Evolutionary conservation across 2,797 vertebrate species (phyloP).

Genomic region (Odontamblyopus lacepedii): DNA sequence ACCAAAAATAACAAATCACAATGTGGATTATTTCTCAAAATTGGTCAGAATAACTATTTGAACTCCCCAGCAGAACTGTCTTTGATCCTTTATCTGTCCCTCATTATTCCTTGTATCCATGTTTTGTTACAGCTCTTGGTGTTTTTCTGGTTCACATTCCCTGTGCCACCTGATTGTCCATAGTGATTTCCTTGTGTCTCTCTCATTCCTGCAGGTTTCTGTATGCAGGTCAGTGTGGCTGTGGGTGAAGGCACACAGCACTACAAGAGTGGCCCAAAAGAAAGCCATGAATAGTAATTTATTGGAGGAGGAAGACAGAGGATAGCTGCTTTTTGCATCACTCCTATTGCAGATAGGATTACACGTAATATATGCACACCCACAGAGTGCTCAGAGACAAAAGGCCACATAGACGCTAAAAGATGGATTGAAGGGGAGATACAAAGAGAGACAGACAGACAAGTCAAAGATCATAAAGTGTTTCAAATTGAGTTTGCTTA

Average conservation of each 20-base stretch:
- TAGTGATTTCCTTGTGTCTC: constrained; percentile 25
- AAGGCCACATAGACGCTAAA: constrained; percentile 51
- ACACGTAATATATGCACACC: constrained; percentile 67
- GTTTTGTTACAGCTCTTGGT: constrained; percentile 20
- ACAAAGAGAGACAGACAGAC: constrained; percentile 27
- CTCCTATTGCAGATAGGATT: constrained; percentile 53
- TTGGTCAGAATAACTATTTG: constrained; percentile 32
- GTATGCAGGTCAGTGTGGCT: constrained; percentile 42
- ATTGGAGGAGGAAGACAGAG: constrained; percentile 30
- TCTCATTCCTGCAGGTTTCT: constrained; percentile 18
- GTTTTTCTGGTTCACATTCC: constrained; percentile 14
- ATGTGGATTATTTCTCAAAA: constrained; percentile 26
- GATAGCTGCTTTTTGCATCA: constrained; percentile 35
- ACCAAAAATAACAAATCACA: constrained; percentile 39
- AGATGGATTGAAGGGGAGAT: constrained; percentile 38
- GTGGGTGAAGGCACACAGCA: constrained; percentile 40
- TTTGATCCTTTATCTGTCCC: constrained; percentile 14
- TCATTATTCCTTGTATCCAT: constrained; percentile 6
- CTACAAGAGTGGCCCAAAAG: constrained; percentile 19
- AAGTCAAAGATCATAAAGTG: constrained; percentile 43
- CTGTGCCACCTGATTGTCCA: constrained; percentile 15
- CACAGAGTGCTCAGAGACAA: constrained; percentile 61
- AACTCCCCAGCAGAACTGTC: constrained; percentile 33
- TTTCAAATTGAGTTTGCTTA: constrained; percentile 29
- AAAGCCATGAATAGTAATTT: constrained; percentile 52